A percentile compares a stretch with the other conserved stretches of the same genome.
phyloP scores from a whole-genome alignment of 2,888 invertebrate genomes.

The Morpho achilles region DNA sequence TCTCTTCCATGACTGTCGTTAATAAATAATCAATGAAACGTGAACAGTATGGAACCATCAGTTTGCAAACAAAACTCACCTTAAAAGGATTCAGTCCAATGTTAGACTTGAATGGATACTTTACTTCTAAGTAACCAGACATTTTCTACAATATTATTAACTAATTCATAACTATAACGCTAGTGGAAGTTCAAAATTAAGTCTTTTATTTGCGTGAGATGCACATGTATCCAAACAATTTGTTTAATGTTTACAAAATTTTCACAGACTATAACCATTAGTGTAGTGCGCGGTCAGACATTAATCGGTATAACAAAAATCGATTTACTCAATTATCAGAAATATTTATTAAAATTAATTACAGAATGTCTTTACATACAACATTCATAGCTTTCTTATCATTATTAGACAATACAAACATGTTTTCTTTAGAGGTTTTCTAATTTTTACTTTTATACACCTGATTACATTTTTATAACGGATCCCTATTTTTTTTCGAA shows the following conservation, averaged over 20 bases:
- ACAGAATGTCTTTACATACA: too few species aligned
- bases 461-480: too few species aligned
- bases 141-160: constrained; percentile 38
- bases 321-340: too few species aligned
- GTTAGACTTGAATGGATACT: constrained; percentile 80
- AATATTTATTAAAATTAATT: too few species aligned
- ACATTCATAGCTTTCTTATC: too few species aligned
- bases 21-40: constrained; percentile 39
- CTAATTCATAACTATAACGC: constrained; percentile 25
- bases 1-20: constrained; percentile 81
- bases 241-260: constrained; percentile 37
- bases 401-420: too few species aligned
- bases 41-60: background rate
- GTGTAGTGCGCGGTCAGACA: constrained; percentile 13
- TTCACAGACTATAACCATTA: constrained; percentile 30
- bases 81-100: constrained; percentile 82
- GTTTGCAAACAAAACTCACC: constrained; percentile 54
- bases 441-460: too few species aligned
- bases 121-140: constrained; percentile 82
- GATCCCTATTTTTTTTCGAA: too few species aligned
- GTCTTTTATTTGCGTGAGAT: constrained; percentile 22
- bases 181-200: constrained; percentile 16
- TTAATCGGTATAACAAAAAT: constrained; percentile 15
- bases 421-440: too few species aligned
- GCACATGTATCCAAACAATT: constrained; percentile 36